These are phyloP conservation scores for Trinectes maculatus DNA, from an alignment of 2,113 vertebrate genomes.

Conservation along the genomic window DNA sequence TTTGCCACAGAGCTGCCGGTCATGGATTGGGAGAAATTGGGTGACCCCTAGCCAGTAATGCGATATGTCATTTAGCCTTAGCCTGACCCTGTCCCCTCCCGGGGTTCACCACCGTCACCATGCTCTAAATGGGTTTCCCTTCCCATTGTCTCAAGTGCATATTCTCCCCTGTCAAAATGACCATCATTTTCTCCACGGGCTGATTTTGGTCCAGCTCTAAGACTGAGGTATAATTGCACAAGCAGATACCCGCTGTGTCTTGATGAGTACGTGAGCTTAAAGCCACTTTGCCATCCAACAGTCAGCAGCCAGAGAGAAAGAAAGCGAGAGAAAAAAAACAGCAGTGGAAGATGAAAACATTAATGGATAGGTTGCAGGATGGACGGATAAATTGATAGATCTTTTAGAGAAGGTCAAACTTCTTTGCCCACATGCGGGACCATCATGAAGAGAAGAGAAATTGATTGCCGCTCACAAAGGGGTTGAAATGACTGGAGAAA, in stretches of 20 bases:
- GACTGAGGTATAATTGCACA: constrained; percentile 81
- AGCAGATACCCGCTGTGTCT: constrained; percentile 71
- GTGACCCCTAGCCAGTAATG: constrained; percentile 72
- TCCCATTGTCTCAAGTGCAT: constrained; percentile 82
- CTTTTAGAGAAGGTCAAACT: constrained; percentile 87
- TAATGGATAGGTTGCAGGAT: constrained; percentile 85
- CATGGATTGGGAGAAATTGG: constrained; percentile 64
- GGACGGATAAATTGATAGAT: constrained; percentile 86
- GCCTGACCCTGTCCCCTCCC: constrained; percentile 65
- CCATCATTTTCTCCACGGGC: constrained; percentile 75
- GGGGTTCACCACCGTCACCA: constrained; percentile 56
- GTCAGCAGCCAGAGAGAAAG: constrained; percentile 55
- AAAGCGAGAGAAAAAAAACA: constrained; percentile 56
- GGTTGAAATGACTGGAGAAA: constrained; percentile 86
- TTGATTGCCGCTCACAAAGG: constrained; percentile 86
- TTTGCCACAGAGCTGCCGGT: constrained; percentile 50
- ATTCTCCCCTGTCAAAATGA: constrained; percentile 80
- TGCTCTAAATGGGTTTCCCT: constrained; percentile 75
- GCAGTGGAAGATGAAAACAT: constrained; percentile 82
- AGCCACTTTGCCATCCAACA: constrained; percentile 79
- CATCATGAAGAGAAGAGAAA: constrained; percentile 86
- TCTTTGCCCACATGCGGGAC: constrained; percentile 81
- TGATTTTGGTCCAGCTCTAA: constrained; percentile 71
- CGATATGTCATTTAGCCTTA: constrained; percentile 78
- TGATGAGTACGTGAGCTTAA: constrained; percentile 82